Percentiles rank a stretch among this genome's conserved stretches.
Conservation (phyloP, 2,797 vertebrate genomes). For the Fringilla coelebs region DNA sequence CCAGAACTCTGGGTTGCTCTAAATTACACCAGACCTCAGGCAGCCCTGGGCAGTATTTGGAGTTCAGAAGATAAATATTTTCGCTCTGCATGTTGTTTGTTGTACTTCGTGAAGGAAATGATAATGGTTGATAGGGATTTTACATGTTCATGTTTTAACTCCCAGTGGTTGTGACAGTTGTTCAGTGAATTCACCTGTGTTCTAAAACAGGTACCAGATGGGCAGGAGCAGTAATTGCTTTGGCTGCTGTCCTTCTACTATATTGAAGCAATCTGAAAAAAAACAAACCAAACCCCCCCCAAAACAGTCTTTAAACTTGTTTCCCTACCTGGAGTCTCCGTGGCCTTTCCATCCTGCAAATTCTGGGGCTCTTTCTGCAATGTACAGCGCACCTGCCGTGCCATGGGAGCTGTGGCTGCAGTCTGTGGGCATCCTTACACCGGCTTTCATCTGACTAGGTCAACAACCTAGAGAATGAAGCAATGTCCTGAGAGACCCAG, state of each 20-base stretch:
- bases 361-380: not conserved
- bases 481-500: too few relatives aligned
- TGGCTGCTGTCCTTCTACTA: not conserved
- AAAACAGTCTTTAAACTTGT: not conserved
- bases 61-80: not conserved
- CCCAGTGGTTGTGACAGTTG: not conserved
- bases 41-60: not conserved
- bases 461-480: not conserved
- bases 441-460: not conserved
- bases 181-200: not conserved
- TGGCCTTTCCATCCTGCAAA: not conserved
- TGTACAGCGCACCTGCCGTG: rapidly evolving
- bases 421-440: not conserved
- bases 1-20: not conserved
- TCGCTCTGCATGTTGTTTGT: not conserved
- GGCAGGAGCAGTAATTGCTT: not conserved
- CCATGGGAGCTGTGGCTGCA: not conserved
- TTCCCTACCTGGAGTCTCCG: not conserved
- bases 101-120: not conserved
- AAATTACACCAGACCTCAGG: not conserved
- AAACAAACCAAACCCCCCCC: rapidly evolving
- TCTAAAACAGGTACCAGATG: not conserved
- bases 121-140: not conserved
- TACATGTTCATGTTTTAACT: not conserved
- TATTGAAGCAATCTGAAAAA: not conserved